Percentiles rank a stretch among this genome's conserved stretches.
Evolutionary conservation across 2,888 invertebrate genomes (phyloP).

Genomic region (Tipula unca): DNA sequence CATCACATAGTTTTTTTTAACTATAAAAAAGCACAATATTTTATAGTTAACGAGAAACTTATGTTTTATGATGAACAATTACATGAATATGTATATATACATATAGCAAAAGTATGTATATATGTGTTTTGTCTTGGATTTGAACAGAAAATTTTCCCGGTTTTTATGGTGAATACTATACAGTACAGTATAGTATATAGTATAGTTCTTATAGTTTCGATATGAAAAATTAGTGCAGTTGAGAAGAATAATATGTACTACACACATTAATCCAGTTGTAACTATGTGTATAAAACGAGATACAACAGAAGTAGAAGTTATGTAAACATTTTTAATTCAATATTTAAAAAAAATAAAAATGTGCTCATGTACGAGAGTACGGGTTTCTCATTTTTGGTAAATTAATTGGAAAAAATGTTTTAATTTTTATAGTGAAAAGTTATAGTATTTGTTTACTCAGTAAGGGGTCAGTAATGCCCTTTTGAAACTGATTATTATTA

Average conservation of each 20-base stretch:
- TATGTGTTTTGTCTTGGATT: background rate
- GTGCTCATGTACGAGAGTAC: too few species aligned
- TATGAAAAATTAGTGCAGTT: background rate
- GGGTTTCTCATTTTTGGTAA: too few species aligned
- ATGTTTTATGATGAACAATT: constrained; percentile 14
- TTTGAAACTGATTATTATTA: too few species aligned
- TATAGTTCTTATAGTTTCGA: background rate
- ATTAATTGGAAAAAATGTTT: too few species aligned
- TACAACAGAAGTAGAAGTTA: too few species aligned
- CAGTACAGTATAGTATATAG: background rate
- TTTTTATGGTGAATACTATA: background rate
- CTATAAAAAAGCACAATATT: background rate
- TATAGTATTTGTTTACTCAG: too few species aligned
- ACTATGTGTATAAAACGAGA: background rate
- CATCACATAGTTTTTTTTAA: background rate
- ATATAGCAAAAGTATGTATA: background rate
- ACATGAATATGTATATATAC: background rate
- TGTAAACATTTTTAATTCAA: too few species aligned
- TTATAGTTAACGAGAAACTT: background rate
- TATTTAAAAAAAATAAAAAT: too few species aligned
- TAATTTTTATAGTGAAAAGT: too few species aligned
- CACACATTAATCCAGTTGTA: background rate
- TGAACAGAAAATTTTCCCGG: background rate
- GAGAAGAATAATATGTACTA: background rate
- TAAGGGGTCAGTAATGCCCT: too few species aligned